Base-by-base conservation (phyloP, 2,888 invertebrate genomes). In the Amaurobius ferox region DNA sequence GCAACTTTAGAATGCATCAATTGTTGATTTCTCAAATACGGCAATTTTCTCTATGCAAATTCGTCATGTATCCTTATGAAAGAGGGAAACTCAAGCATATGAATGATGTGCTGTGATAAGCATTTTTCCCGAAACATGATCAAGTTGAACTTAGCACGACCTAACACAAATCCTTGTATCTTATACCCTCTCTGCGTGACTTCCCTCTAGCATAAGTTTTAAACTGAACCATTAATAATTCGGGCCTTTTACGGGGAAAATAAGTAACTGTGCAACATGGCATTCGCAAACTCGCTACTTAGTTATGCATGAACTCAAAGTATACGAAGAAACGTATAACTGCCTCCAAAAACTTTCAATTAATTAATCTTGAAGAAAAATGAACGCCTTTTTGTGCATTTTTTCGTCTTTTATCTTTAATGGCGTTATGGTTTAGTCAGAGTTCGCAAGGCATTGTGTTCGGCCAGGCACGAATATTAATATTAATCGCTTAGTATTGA, bases 401-500 rank as follows among this genome's bases (percentile, higher is more conserved):
- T 44, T 55, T 23, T 23, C 55, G 23, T 71, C 39, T 71, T 71
- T 48, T 61, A 70, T 35, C 62, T 70, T 81, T 81, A 81, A 81
- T 81, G 74, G 81, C 39, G 76, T 76, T 76, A 81, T 74, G 73
- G 79, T 64, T 79, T 79, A 55, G 76, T 68, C 83, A 72, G 64
- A 64, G 70, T 70, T 64, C 70, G 73, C 64, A 68, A 77, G 48
- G 83, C 66, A n/a, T 19, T 74, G 67, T 62, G 67, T 30, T 73
- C 64, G 72, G 48, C 66, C 83, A 71, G 77, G 83, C 77, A 64
- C 66, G 71, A 72, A 71, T 83, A 83, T 83, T 77, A 83, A 83
- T 83, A 83, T 83, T 83, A 83, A 83, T 83, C 77, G 83, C 72
- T 29, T 66, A 39, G 83, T 77, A 83, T 83, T 64, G 77, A 76